Base-by-base conservation (phyloP, 2,797 vertebrate genomes). In the Peromyscus aztecus region DNA sequence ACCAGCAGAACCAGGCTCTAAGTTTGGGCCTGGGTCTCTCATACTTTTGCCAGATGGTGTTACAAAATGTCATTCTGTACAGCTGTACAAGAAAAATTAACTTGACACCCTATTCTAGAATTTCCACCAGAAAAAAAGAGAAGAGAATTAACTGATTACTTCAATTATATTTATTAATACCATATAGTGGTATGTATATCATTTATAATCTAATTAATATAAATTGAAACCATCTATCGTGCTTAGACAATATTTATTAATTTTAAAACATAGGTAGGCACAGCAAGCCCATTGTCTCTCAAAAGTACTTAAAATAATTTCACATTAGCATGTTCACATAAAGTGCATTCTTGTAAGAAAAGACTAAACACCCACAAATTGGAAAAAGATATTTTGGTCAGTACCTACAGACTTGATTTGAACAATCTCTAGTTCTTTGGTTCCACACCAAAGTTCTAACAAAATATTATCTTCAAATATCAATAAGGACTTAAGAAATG, bases 211-310 rank as follows among this genome's bases (percentile, higher is more conserved):
- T 73, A 88, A 91, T 71, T 78, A 92, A 85, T 61, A 37, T 88
- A 95, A 94, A 94, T 90, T 96, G 94, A 96, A 96, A 34, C 29
- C 63, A 92, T 78, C 27, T 96, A 82, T 92, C 46, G 69, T 91
- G 34, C 65, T 86, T 89, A 97, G 87, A 97, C 69, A 89, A 63
- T 91, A 93, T 96, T 97, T 97, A 97, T 96, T 97, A 23, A 93
- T 91, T 94, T 93, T 89, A 93, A 97, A 95, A 92, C 34, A 95
- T 69, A 94, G 34, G 94, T 57, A 84, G 17, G 94, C 67, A 93
- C 37, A 76, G 55, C 49, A 96, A 97, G 81, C 71, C 76, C 93
- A 95, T 2, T 73, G 71, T 65, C n/a, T 59, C 78, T 29, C 40
- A 94, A 63, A 43, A 73, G 17, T 77, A 94, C 87, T 80, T 67